Conservation (phyloP, 2,113 vertebrate genomes). For the Mesembrinibis cayennensis region DNA sequence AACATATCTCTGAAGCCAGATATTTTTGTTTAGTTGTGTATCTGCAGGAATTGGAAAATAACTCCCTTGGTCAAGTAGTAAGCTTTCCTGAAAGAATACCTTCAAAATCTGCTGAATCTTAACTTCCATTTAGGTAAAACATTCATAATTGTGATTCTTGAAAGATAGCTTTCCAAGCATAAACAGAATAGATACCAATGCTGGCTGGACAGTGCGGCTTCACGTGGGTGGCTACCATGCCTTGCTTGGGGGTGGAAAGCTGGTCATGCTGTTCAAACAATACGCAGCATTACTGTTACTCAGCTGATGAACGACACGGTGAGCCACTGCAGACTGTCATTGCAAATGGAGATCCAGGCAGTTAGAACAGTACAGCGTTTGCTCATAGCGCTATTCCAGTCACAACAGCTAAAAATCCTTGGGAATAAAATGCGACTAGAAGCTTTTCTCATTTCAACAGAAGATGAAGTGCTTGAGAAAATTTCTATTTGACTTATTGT, state of each 20-base stretch:
- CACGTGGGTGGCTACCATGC: fast-evolving
- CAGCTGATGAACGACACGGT: fast-evolving
- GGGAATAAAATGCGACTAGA: not conserved
- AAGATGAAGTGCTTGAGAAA: too few relatives aligned
- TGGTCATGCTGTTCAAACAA: fast-evolving
- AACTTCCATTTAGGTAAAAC: not conserved
- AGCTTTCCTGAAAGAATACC: not conserved
- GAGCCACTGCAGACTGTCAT: not conserved
- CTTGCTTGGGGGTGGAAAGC: not conserved
- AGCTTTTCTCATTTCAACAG: not conserved
- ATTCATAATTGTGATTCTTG: not conserved
- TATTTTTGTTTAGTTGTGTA: not conserved
- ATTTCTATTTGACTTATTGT: fast-evolving
- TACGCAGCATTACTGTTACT: too few relatives aligned
- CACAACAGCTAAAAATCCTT: not conserved
- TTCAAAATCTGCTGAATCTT: not conserved
- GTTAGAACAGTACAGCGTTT: fast-evolving
- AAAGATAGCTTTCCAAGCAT: not conserved
- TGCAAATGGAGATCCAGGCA: not conserved
- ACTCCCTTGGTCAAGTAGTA: not conserved
- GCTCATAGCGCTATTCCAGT: too few relatives aligned
- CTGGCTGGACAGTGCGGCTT: not conserved
- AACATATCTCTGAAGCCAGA: fast-evolving
- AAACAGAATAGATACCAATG: fast-evolving
- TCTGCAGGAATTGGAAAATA: not conserved